Conservation (phyloP, 2,888 invertebrate genomes). For the Drosophila demipolita region DNA sequence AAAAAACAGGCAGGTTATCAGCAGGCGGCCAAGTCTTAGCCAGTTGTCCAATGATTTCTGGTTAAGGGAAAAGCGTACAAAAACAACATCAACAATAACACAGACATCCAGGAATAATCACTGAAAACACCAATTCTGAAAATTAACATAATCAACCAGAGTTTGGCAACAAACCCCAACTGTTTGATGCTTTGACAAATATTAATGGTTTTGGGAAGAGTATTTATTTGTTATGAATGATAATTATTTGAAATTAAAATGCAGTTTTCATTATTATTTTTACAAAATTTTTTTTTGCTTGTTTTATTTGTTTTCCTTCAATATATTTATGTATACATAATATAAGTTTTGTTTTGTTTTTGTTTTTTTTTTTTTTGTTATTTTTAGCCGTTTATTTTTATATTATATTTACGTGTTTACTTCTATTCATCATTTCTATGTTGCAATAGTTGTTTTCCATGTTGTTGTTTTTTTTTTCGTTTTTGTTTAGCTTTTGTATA, state of each 20-base stretch:
- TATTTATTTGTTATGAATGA: too few species aligned
- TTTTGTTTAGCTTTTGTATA: slow-evolving; percentile 62
- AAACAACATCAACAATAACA: slow-evolving; percentile 13
- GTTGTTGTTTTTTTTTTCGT: slow-evolving; percentile 23
- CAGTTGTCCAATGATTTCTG: slow-evolving; percentile 6
- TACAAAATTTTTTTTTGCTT: slow-evolving; percentile 79
- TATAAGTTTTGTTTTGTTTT: slow-evolving; percentile 66
- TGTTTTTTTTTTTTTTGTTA: slow-evolving; percentile 59
- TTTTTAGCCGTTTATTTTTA: slow-evolving; percentile 53
- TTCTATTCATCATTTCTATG: slow-evolving; percentile 73
- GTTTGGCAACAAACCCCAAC: neutral
- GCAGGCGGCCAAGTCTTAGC: neutral
- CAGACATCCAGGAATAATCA: slow-evolving; percentile 1
- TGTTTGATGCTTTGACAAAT: neutral
- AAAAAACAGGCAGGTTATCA: neutral
- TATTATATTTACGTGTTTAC: slow-evolving; percentile 62
- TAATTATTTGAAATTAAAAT: slow-evolving; percentile 24
- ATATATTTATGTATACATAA: slow-evolving; percentile 81
- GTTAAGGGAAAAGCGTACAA: slow-evolving; percentile 5
- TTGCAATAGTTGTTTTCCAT: slow-evolving; percentile 66
- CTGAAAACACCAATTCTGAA: neutral
- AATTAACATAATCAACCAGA: neutral
- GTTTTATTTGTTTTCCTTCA: slow-evolving; percentile 79
- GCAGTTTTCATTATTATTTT: slow-evolving; percentile 58
- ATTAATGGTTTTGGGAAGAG: neutral